Evolutionary conservation across 2,888 invertebrate species (phyloP), one percentile per base, ranked within the genome.

Genomic region (Drosophila engyochracea): DNA sequence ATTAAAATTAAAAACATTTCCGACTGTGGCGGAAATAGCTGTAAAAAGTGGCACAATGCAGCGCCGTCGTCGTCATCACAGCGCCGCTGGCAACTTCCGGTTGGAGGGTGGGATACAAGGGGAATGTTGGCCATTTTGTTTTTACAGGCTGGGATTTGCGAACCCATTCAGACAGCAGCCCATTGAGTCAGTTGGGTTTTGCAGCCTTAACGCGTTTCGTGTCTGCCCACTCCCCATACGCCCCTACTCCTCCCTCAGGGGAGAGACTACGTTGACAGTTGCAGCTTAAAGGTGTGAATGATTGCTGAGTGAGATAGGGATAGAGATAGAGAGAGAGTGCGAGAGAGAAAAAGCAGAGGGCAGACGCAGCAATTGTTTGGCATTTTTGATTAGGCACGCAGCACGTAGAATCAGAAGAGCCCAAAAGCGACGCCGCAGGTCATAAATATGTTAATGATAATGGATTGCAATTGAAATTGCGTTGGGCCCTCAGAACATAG

Each of bases 1-100:
- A 83, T 86, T 83, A 72, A 85, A 89, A 89, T 89, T 85, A 86
- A 89, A 89, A 81, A 89, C 82, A 85, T 72, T 85, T 85, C 87
- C 82, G 77, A 62, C 62, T 70, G 71, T 61, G 68, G 66, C 86
- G 89, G 89, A 85, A 84, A 79, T 78, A 74, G 74, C 79, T 76
- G 84, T 82, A 89, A 89, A 89, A 86, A 75, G 74, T 74, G 71
- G 62, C 72, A 81, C 74, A 84, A 74, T 76, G 59, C 47, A 47
- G 47, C 66, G 33, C 19, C 31, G 57, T 60, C 55, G n/a, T 39
- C 57, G 49, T 39, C 35, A 14, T 14, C 14, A 14, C 51, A 52
- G 58, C 62, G 54, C 55, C 54, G 64, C 41, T 54, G 66, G 58
- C 73, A 69, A 77, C 87, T 79, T 89, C 85, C 85, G 85, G 70